These are phyloP conservation scores for Riparia riparia DNA, from an alignment of 2,113 vertebrate genomes.

Conservation along the genomic window DNA sequence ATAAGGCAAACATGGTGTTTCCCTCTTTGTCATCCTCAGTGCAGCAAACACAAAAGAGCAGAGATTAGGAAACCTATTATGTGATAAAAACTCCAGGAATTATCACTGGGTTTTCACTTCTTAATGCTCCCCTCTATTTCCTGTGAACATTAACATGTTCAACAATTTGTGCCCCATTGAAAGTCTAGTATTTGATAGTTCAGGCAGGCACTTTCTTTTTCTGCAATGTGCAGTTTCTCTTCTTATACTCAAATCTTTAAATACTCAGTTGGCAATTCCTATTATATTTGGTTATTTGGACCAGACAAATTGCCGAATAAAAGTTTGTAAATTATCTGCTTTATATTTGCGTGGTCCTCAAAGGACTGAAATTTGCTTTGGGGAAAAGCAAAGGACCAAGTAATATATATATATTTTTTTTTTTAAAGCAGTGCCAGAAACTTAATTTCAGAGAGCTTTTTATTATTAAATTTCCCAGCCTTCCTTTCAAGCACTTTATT, in stretches of 20 bases:
- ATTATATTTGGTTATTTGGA: slow-evolving; percentile 47
- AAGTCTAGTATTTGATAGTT: slow-evolving; percentile 10
- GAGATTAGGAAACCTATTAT: not conserved
- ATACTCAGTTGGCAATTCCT: not conserved
- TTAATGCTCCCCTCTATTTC: not conserved
- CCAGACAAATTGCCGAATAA: slow-evolving; percentile 47
- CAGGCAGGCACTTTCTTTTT: not conserved
- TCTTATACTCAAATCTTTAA: slow-evolving; percentile 6
- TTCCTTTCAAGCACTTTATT: slow-evolving; percentile 53
- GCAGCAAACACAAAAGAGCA: not conserved
- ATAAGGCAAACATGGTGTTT: not conserved
- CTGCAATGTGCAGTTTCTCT: not conserved
- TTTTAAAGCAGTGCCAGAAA: slow-evolving; percentile 33
- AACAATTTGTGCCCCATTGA: not conserved
- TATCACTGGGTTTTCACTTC: not conserved
- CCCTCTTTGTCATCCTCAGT: not conserved
- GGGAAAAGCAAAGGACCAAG: slow-evolving; percentile 53
- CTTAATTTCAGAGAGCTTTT: slow-evolving; percentile 61
- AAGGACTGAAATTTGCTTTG: slow-evolving; percentile 60
- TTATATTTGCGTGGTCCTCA: slow-evolving; percentile 44
- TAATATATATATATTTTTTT: too few relatives aligned
- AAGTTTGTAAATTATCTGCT: slow-evolving; percentile 58
- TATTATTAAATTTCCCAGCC: slow-evolving; percentile 49
- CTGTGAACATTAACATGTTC: not conserved
- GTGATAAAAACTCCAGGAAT: slow-evolving; percentile 10